These are phyloP conservation scores for Pseudomugil tenellus DNA, from an alignment of 2,797 vertebrate species.

Conservation along the genomic window DNA sequence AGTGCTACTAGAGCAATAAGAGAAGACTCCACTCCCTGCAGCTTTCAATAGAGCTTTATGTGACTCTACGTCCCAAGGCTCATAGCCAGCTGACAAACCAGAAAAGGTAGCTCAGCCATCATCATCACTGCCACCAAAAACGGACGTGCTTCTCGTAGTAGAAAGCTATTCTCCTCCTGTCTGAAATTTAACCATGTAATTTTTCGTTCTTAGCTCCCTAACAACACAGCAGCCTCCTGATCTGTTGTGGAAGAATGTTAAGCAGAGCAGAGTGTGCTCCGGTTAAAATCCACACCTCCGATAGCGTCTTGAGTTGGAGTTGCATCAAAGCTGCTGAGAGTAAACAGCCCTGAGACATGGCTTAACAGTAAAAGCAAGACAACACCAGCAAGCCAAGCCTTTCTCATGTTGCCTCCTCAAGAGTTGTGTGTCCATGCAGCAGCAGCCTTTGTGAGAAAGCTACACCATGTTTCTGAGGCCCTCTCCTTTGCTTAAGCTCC, in stretches of 20 bases:
- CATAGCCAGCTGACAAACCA: conserved; percentile 56
- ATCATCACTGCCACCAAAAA: conserved; percentile 49
- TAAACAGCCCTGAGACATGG: conserved; percentile 72
- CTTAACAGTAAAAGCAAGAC: conserved; percentile 64
- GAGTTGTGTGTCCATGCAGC: conserved; percentile 65
- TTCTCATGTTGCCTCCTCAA: conserved; percentile 70
- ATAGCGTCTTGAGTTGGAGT: conserved; percentile 72
- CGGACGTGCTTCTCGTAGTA: conserved; percentile 43
- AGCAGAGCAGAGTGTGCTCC: conserved; percentile 35
- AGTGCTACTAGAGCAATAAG: conserved; percentile 65
- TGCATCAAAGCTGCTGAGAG: conserved; percentile 68
- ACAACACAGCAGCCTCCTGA: conserved; percentile 21
- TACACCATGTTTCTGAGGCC: conserved; percentile 78
- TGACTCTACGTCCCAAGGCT: conserved; percentile 65
- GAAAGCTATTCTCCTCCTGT: conserved; percentile 28
- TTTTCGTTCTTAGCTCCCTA: conserved; percentile 46
- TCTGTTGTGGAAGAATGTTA: conserved; percentile 26
- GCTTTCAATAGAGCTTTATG: conserved; percentile 68
- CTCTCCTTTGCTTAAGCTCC: conserved; percentile 78
- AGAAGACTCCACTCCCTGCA: conserved; percentile 65
- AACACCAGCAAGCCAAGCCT: conserved; percentile 55
- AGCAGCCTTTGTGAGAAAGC: conserved; percentile 77
- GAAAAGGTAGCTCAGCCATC: conserved; percentile 40
- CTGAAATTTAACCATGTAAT: conserved; percentile 48
- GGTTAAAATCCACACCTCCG: conserved; percentile 62